phyloP scores from a whole-genome alignment of 2,113 vertebrate species.

The Chamaetylas fuelleborni region DNA sequence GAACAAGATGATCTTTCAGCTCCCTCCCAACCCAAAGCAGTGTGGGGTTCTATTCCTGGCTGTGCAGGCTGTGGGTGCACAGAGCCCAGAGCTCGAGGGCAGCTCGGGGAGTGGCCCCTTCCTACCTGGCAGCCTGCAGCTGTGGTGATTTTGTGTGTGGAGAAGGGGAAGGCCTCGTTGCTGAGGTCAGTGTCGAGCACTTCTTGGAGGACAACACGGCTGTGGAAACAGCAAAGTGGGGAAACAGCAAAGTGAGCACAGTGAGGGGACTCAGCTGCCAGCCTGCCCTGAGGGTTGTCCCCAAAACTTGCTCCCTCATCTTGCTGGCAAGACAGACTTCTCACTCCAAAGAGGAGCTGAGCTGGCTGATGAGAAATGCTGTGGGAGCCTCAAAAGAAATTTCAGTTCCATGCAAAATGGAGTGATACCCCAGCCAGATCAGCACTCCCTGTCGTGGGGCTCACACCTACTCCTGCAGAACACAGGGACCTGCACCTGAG shows the following conservation, averaged over 20 bases:
- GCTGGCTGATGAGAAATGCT: not conserved
- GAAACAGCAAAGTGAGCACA: rapidly evolving
- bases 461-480: not conserved
- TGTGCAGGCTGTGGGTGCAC: rapidly evolving
- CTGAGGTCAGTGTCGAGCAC: constrained; percentile 88
- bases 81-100: not conserved
- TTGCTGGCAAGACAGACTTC: not conserved
- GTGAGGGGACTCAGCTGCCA: not conserved
- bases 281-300: not conserved
- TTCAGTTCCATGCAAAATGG: not conserved
- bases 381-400: not conserved
- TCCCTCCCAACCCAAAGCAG: not conserved
- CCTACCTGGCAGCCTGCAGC: constrained; percentile 85
- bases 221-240: constrained; percentile 30
- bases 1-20: not conserved
- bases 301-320: not conserved
- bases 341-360: not conserved
- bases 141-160: constrained; percentile 83
- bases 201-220: constrained; percentile 86
- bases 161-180: constrained; percentile 90
- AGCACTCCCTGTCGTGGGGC: rapidly evolving
- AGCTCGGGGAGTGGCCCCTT: rapidly evolving
- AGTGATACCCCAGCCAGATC: rapidly evolving
- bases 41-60: not conserved
- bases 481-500: rapidly evolving